Conservation (phyloP, 2,797 vertebrate species). For the Poliocrania exsul region DNA sequence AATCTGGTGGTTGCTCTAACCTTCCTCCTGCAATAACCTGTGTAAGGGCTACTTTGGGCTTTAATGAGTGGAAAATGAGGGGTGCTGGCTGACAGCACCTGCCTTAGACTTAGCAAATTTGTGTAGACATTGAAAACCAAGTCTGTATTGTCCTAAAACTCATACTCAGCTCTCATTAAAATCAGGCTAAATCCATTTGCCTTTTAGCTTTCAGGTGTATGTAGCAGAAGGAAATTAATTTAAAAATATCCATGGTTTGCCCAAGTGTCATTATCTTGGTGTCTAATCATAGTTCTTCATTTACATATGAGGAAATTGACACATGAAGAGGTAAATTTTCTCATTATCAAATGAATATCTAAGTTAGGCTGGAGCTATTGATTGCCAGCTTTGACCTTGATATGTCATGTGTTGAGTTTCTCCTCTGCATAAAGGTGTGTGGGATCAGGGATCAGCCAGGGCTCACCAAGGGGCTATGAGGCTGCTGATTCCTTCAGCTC, state of each 20-base stretch:
- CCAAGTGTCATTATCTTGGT: constrained; percentile 45
- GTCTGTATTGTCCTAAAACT: neutral
- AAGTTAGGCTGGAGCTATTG: constrained; percentile 6
- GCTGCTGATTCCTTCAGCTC: neutral
- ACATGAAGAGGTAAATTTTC: constrained; percentile 45
- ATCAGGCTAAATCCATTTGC: neutral
- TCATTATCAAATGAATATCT: constrained; percentile 33
- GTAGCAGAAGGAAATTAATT: constrained; percentile 42
- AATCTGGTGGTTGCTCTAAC: no score
- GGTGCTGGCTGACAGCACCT: neutral
- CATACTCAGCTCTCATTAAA: neutral
- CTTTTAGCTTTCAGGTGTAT: constrained; percentile 17
- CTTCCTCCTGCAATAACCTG: no score
- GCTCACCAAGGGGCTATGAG: neutral
- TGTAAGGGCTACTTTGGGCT: neutral
- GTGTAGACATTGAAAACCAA: neutral
- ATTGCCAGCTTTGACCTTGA: constrained; percentile 48
- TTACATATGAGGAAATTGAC: constrained; percentile 56
- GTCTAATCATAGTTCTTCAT: constrained; percentile 58
- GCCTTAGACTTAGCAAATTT: neutral
- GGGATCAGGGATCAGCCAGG: neutral
- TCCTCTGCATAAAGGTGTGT: neutral
- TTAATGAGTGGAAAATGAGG: neutral
- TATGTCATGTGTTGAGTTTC: neutral
- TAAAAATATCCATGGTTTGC: constrained; percentile 21